Percentiles rank a stretch among this genome's conserved stretches.
phyloP scores from a whole-genome alignment of 2,797 vertebrate species.

The Petrocephalus sullivani region DNA sequence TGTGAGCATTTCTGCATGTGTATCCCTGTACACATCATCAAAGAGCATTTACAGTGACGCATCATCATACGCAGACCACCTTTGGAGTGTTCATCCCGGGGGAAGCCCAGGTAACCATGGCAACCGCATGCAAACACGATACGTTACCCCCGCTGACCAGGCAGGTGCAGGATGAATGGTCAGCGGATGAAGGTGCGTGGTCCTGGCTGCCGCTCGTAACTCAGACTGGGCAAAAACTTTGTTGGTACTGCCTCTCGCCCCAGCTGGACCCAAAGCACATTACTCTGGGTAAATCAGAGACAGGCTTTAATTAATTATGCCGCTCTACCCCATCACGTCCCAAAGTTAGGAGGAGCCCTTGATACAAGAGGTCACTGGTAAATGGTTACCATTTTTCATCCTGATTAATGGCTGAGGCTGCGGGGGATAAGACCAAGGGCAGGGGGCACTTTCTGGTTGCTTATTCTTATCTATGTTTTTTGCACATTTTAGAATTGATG shows the following conservation, averaged over 20 bases:
- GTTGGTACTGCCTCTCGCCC: neutral
- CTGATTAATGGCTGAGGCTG: slow-evolving; percentile 20
- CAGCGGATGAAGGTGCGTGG: neutral
- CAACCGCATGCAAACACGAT: neutral
- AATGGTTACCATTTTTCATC: slow-evolving; percentile 21
- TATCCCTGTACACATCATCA: neutral
- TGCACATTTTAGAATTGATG: neutral
- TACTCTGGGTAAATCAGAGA: slow-evolving; percentile 1
- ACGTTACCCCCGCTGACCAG: neutral
- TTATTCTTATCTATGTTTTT: neutral
- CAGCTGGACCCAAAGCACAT: neutral
- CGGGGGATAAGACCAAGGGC: slow-evolving; percentile 4
- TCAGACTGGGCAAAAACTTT: neutral
- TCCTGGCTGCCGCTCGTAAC: neutral
- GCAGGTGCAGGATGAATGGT: neutral
- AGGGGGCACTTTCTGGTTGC: neutral
- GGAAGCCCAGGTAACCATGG: neutral
- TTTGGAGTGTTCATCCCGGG: neutral
- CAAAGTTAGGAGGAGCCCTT: neutral
- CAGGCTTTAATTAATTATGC: slow-evolving; percentile 18
- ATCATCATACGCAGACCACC: neutral
- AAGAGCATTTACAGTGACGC: neutral
- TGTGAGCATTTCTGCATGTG: neutral
- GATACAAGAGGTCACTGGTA: neutral
- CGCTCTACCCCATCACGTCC: neutral